Evolutionary conservation across 2,113 vertebrate genomes (phyloP), one percentile per base, ranked within the genome.

Genomic region (Epinephelus lanceolatus): DNA sequence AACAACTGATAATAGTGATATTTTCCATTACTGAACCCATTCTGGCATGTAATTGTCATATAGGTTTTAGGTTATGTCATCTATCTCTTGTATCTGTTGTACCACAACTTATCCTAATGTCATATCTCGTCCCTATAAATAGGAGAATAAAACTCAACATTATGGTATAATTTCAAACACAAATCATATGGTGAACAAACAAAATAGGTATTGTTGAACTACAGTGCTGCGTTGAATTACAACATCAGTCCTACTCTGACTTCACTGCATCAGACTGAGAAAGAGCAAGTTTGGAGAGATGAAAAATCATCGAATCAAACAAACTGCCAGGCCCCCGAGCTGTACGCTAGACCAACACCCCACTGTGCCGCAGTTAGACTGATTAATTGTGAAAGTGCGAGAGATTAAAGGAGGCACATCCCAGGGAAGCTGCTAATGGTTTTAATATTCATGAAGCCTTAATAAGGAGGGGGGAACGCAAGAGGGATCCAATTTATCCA

Each of bases 361-460:
- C 87, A 81, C 93, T 91, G 91, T 60, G 92, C 84, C 62, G 45
- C 86, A 85, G 88, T 94, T 94, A 93, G 86, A 80, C 85, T 79
- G 88, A 93, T 95, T 92, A 91, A 94, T 91, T 87, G 91, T 85
- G 89, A 87, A 93, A 90, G 89, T 91, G 87, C 71, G 72, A 73
- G 90, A 92, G 90, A 94, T 94, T 94, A 94, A 94, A 93, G 88
- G 57, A 85, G 83, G 61, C 87, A 80, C 82, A 78, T 91, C 86
- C 83, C 90, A 78, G 78, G 13, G 92, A 69, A 66, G 65, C 67
- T 63, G 83, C 89, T 92, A 93, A 93, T 92, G 81, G 88, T 87
- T 92, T 93, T 87, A 90, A 89, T 93, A 93, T 94, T 95, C 86
- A 94, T 93, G 88, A 92, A 90, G 5, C 76, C 12, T 67, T 85